Conservation (phyloP, 2,113 vertebrate species). For the Leptocoma aspasia region DNA sequence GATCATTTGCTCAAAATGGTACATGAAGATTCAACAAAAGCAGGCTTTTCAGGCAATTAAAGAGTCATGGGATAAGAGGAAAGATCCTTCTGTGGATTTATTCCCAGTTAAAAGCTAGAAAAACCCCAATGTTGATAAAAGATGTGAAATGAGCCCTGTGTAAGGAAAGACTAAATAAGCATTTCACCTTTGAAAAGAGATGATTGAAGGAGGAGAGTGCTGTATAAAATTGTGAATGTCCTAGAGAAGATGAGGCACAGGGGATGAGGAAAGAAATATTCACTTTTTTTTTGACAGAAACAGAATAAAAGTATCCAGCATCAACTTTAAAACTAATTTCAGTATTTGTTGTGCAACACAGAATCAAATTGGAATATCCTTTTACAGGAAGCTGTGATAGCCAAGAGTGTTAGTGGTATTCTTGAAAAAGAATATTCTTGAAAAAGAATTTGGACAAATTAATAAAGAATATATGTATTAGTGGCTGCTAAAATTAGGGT, state of each 20-base stretch:
- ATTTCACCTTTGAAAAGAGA: neutral
- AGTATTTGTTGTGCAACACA: accelerated
- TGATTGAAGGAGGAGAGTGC: neutral
- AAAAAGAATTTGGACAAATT: neutral
- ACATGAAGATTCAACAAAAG: neutral
- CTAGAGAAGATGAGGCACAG: neutral
- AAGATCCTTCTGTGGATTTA: neutral
- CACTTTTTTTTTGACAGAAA: neutral
- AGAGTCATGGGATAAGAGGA: neutral
- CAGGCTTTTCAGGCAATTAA: neutral
- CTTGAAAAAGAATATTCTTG: neutral
- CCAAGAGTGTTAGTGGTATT: neutral
- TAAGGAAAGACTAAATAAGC: neutral
- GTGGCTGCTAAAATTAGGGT: neutral
- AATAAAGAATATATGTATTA: neutral
- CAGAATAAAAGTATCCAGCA: neutral
- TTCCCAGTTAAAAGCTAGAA: neutral
- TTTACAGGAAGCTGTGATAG: neutral
- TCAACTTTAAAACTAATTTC: neutral
- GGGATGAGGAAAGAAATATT: neutral
- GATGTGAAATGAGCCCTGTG: neutral
- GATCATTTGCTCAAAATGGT: neutral
- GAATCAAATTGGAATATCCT: neutral
- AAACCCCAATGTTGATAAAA: neutral
- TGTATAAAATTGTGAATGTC: neutral